Evolutionary conservation across 2,888 invertebrate species (phyloP).

Genomic region (Thera britannica): DNA sequence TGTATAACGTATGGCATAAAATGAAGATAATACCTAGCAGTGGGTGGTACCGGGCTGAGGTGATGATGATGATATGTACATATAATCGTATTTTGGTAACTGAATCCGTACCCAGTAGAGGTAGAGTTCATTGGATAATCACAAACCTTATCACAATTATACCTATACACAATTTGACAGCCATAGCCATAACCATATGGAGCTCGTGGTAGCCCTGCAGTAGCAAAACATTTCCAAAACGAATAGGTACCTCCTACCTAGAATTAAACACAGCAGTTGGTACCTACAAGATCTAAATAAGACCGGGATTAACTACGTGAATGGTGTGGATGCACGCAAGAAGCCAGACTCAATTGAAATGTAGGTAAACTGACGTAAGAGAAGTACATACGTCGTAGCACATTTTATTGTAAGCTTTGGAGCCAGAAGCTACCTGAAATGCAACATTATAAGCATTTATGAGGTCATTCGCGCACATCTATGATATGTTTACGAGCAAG

Average conservation of each 20-base stretch:
- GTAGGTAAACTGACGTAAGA: background rate
- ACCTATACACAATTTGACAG: too few relatives aligned
- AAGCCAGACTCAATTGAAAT: background rate
- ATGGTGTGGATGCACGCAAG: background rate
- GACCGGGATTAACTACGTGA: background rate
- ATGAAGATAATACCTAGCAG: too few relatives aligned
- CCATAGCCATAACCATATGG: too few relatives aligned
- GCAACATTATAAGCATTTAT: constrained; percentile 10
- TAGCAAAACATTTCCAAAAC: too few relatives aligned
- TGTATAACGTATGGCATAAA: too few relatives aligned
- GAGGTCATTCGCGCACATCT: constrained; percentile 13
- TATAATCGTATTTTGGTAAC: too few relatives aligned
- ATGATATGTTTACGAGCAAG: constrained; percentile 17
- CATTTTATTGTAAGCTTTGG: constrained; percentile 14
- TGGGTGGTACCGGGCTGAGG: too few relatives aligned
- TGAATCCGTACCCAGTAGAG: too few relatives aligned
- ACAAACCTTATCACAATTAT: too few relatives aligned
- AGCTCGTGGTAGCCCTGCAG: too few relatives aligned
- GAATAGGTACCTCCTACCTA: background rate
- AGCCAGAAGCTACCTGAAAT: constrained; percentile 7
- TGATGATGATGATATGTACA: too few relatives aligned
- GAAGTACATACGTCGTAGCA: constrained; percentile 2
- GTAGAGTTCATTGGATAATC: too few relatives aligned
- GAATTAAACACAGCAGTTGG: background rate
- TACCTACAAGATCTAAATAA: background rate